Base-by-base conservation (phyloP, 2,888 invertebrate species). In the Galerucella nymphaeae region DNA sequence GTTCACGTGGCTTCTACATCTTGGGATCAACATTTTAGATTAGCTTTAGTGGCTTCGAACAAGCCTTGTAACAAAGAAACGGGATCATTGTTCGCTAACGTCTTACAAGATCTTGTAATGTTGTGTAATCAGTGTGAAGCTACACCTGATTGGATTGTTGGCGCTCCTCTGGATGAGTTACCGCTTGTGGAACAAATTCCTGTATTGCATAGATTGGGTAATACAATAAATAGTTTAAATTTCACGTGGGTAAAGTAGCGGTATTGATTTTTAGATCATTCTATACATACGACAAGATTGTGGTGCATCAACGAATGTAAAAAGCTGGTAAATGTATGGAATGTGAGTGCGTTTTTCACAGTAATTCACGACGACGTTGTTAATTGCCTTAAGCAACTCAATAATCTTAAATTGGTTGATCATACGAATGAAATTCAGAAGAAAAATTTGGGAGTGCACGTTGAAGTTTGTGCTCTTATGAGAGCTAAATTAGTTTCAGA, bases 141-240 rank as follows among this genome's bases (percentile, higher is more conserved):
- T 1, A 91, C 92, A 0, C 90, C 90, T 80, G 92, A 93, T 78
- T 93, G 92, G 89, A 91, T 91, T 66, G 82, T 91, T 61, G 93
- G 92, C 2, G 93, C 93, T 0, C 93, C 93, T 1, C 86, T 94
- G n/a, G 91, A 93, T 79, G 91, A 94, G 80, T 84, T 94, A 72
- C 94, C 95, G 0, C 89, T 95, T 41, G 93, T 94, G 0, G 95
- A 95, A 82, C 95, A 95, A 85, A 95, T 95, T 83, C 93, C 94
- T 2, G 91, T 94, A 30, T 85, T 93, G 55, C 93, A 93, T 85
- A 88, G 93, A 84, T 87, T 93, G 78, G 91, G 91, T 90, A 82
- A 84, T 53, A 4, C 38, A 11, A 45, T 0, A 45, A 45, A 13
- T 45, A 45, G 45, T 13, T 13, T 45, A 14, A 45, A 30, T 30